Base-by-base conservation (phyloP, 2,113 vertebrate species). In the Etheostoma cragini region DNA sequence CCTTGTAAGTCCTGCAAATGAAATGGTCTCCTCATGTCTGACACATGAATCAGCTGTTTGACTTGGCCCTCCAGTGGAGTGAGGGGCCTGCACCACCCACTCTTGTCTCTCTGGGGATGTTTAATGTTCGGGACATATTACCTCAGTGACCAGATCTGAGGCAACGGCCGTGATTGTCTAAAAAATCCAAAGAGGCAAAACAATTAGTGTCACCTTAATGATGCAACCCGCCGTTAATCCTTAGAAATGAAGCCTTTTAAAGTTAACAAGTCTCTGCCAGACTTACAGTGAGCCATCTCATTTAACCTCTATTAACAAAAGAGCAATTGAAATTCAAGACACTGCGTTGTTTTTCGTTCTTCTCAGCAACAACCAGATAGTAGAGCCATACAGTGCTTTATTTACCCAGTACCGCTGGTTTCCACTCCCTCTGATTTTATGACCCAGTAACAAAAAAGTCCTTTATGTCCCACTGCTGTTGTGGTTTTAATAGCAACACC, bases 81-180 rank as follows among this genome's bases (percentile, higher is more conserved):
- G 76, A 56, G 71, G 15, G 53, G 60, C 38, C 66, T 24, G 52
- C 72, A 16, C 21, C 50, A 6, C 45, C 42, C 21, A 8, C 38
- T 80, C 54, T 42, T 19, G 65, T 61, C 50, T 68, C 71, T 49
- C 74, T 65, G 63, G 72, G 83, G 54, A 94, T 94, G 88, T 87
- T 95, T 95, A 67, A 87, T 88, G 77, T 90, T 84, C 19, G 54
- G 77, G 82, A 78, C 83, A 71, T 81, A 94, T 91, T 91, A 75
- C 92, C 95, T 72, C 91, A 94, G 95, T 89, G 92, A 96, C 94
- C 82, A 94, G 50, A 85, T 89, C 94, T 96, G 84, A 92, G 95
- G 94, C 93, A 94, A 95, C 94, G 70, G 74, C 66, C 8, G 80
- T 19, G 45, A 69, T 62, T 57, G 81, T 80, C 46, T 82, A 14